Conservation (phyloP, 2,113 vertebrate genomes). For the Scartelaos histophorus region DNA sequence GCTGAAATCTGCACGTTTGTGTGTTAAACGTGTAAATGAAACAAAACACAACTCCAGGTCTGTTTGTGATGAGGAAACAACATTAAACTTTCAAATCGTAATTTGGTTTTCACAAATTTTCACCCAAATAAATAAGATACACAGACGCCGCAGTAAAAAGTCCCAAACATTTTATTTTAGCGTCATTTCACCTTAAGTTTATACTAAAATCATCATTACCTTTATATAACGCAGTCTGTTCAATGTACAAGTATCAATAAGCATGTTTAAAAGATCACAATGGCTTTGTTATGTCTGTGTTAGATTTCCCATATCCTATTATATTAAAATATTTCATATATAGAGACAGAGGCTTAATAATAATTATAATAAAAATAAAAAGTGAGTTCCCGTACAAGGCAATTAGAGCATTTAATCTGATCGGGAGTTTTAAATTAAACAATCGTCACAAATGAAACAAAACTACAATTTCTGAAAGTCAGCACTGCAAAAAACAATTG, state of each 20-base stretch:
- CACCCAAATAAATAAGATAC: constrained; percentile 27
- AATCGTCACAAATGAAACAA: constrained; percentile 39
- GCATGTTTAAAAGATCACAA: constrained; percentile 78
- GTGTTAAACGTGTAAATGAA: too few relatives aligned
- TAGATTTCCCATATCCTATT: constrained; percentile 78
- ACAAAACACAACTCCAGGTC: too few relatives aligned
- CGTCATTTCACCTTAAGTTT: constrained; percentile 64
- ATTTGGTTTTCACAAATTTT: constrained; percentile 9
- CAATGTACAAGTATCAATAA: constrained; percentile 79
- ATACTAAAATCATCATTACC: constrained; percentile 73
- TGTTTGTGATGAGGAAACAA: too few relatives aligned
- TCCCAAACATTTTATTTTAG: constrained; percentile 74
- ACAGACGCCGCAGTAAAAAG: constrained; percentile 69
- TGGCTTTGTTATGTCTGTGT: constrained; percentile 75
- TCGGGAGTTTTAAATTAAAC: constrained; percentile 76
- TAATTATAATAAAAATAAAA: constrained; percentile 72
- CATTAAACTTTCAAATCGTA: too few relatives aligned
- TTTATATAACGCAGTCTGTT: constrained; percentile 72
- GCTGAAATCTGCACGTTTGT: too few relatives aligned
- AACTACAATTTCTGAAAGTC: constrained; percentile 53
- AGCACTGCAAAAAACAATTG: constrained; percentile 31
- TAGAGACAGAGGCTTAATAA: constrained; percentile 71
- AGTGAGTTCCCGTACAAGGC: constrained; percentile 76
- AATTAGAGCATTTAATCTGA: constrained; percentile 76
- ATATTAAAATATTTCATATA: constrained; percentile 81